Evolutionary conservation across 2,888 invertebrate species (phyloP).

Genomic region (Lomographa bimaculata): DNA sequence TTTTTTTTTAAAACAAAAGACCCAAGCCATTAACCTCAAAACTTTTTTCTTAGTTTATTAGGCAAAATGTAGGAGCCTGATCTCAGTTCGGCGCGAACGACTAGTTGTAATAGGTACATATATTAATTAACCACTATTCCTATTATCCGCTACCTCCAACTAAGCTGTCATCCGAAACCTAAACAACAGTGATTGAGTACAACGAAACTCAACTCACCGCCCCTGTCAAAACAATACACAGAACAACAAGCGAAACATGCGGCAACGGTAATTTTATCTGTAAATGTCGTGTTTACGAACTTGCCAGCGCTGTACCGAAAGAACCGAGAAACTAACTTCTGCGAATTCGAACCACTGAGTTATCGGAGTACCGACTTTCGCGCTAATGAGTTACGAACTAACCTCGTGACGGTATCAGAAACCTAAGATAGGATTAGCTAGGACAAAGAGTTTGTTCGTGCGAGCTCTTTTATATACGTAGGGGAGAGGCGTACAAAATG

Average conservation of each 20-base stretch:
- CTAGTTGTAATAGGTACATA: too few species aligned
- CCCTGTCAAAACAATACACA: conserved; percentile 30
- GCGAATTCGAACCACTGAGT: conserved; percentile 39
- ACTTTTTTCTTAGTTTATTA: too few species aligned
- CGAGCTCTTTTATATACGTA: too few species aligned
- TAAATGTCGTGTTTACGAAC: conserved; percentile 41
- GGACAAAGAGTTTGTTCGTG: too few species aligned
- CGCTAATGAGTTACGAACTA: conserved; percentile 44
- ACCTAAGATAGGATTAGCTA: conserved; percentile 8
- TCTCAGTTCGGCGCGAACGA: too few species aligned
- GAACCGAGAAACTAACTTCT: conserved; percentile 30
- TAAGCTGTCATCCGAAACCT: too few species aligned
- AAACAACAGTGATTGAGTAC: conserved; percentile 24
- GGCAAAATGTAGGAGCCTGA: too few species aligned
- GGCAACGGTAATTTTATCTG: conserved; percentile 38
- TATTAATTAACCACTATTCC: too few species aligned
- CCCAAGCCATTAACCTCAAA: too few species aligned
- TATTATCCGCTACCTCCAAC: too few species aligned
- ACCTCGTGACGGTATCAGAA: conserved; percentile 9
- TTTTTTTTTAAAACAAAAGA: too few species aligned
- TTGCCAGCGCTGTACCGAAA: conserved; percentile 37
- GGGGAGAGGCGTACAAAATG: too few species aligned
- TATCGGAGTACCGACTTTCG: conserved; percentile 41
- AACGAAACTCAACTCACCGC: conserved; percentile 17
- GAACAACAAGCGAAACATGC: conserved; percentile 22